Percentiles rank a stretch among this genome's conserved stretches.
Conservation (phyloP, 2,113 vertebrate species). For the Tupaia tana region DNA sequence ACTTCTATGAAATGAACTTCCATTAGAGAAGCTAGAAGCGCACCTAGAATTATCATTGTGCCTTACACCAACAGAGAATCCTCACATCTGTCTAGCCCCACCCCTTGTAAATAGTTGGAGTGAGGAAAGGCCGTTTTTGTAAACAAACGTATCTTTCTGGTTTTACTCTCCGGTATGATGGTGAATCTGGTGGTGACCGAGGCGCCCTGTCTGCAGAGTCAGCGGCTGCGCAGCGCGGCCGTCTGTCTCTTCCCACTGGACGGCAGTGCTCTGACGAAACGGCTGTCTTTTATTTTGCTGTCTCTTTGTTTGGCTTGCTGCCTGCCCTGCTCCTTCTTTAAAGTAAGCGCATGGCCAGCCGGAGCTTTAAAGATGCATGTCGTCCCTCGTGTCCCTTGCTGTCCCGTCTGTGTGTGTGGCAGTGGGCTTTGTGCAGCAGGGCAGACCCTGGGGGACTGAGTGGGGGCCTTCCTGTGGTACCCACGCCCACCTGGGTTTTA, state of each 20-base stretch:
- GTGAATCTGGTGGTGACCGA: not conserved
- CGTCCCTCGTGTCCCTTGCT: not conserved
- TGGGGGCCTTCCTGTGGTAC: not conserved
- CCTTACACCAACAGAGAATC: not conserved
- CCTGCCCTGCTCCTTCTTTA: not conserved
- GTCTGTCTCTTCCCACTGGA: not conserved
- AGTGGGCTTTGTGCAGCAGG: not conserved
- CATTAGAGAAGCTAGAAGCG: not conserved
- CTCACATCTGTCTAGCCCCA: too few species aligned
- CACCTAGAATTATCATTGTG: not conserved
- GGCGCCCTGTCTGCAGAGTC: too few species aligned
- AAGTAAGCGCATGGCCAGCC: not conserved
- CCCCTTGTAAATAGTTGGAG: not conserved
- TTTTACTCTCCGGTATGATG: not conserved
- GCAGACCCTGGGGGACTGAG: slow-evolving; percentile 52
- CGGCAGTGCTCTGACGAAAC: not conserved
- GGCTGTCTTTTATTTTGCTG: not conserved
- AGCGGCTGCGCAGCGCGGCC: not conserved
- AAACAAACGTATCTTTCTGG: not conserved
- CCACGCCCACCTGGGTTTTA: not conserved
- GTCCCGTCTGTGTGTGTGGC: not conserved
- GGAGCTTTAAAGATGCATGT: not conserved
- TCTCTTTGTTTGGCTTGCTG: not conserved
- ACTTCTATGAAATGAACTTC: not conserved
- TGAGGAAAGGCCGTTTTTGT: not conserved